A percentile compares a stretch with the other conserved stretches of the same genome.
These are phyloP conservation scores for Pogoniulus pusillus DNA, from an alignment of 2,797 vertebrate genomes.

Conservation along the genomic window DNA sequence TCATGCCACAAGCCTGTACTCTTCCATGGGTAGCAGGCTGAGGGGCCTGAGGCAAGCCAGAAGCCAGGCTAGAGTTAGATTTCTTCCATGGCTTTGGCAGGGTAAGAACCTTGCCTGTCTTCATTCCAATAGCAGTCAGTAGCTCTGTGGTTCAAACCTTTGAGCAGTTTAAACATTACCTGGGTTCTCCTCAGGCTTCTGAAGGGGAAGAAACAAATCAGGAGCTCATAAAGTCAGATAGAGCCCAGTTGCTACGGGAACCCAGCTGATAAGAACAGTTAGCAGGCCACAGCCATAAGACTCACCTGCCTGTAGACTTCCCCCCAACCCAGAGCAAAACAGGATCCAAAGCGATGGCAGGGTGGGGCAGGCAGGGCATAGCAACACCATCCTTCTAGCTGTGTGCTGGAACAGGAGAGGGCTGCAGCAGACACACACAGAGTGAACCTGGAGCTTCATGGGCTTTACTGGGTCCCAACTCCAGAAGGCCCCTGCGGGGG, in stretches of 20 bases:
- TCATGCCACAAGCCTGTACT: neutral
- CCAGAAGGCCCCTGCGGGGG: neutral
- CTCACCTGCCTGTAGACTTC: neutral
- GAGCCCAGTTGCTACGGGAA: constrained; percentile 28
- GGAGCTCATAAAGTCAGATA: constrained; percentile 20
- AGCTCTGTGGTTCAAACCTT: neutral
- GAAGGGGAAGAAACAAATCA: constrained; percentile 9
- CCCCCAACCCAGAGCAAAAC: neutral
- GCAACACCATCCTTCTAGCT: neutral
- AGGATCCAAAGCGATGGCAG: neutral
- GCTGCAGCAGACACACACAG: neutral
- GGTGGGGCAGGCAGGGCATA: neutral
- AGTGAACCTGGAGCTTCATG: neutral
- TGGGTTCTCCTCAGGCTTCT: neutral
- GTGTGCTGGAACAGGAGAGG: neutral
- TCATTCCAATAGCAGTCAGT: neutral
- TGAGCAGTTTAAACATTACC: constrained; percentile 21
- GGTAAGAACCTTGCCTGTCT: constrained; percentile 10
- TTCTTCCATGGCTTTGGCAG: neutral
- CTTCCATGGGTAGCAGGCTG: neutral
- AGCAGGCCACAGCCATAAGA: neutral
- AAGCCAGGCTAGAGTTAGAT: neutral
- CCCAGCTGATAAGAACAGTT: constrained; percentile 29
- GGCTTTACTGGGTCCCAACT: neutral
- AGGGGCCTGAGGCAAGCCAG: neutral